Evolutionary conservation across 2,113 vertebrate species (phyloP).

Genomic region (Struthidea cinerea): DNA sequence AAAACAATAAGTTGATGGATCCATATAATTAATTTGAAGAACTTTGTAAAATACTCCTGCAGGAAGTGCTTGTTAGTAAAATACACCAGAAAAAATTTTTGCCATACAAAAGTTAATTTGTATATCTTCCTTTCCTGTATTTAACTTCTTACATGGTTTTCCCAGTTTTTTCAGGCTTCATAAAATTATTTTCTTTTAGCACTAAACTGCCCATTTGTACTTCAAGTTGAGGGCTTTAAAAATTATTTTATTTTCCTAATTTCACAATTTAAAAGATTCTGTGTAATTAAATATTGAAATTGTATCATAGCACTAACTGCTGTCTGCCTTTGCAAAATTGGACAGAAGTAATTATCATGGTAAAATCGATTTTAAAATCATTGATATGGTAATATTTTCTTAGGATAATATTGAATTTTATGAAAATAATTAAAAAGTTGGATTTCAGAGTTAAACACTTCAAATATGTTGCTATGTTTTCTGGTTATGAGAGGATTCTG

Average conservation of each 20-base stretch:
- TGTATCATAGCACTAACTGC: background rate
- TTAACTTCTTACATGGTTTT: background rate
- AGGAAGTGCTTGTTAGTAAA: background rate
- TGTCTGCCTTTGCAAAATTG: background rate
- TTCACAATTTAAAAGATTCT: background rate
- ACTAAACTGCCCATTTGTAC: background rate
- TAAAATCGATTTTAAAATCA: constrained; percentile 35
- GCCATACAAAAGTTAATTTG: background rate
- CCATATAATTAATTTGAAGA: background rate
- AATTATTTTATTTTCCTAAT: background rate
- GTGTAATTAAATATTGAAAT: background rate
- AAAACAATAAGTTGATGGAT: background rate
- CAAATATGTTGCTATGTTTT: constrained; percentile 38
- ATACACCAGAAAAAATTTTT: background rate
- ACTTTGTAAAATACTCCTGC: background rate
- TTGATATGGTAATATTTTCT: constrained; percentile 10
- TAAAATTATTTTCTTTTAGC: background rate
- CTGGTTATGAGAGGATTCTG: constrained; percentile 39
- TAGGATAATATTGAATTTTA: constrained; percentile 22
- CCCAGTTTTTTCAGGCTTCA: background rate
- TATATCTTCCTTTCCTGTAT: background rate
- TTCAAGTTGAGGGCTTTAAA: background rate
- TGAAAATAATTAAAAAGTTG: constrained; percentile 2
- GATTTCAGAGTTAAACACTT: constrained; percentile 26
- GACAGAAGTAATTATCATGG: background rate